Percentiles rank a stretch among this genome's conserved stretches.
These are phyloP conservation scores for Gymnocephalus cernua DNA, from an alignment of 2,113 vertebrate genomes.

Conservation along the genomic window DNA sequence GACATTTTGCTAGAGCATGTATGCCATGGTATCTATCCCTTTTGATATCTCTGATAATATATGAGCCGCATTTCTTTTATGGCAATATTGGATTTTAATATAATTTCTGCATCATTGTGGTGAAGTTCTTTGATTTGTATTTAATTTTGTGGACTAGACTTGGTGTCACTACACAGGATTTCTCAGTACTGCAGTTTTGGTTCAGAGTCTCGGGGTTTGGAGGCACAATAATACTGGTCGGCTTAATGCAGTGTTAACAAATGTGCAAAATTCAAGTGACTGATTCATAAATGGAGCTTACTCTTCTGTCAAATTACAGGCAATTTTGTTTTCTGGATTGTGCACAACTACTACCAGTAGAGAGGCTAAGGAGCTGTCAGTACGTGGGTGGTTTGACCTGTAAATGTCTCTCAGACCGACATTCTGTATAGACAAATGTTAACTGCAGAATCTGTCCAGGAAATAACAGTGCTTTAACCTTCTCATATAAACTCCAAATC, in stretches of 20 bases:
- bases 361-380: neutral
- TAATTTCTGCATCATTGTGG: neutral
- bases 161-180: neutral
- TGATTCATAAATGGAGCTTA: neutral
- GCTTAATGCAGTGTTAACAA: neutral
- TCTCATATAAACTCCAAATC: neutral
- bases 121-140: neutral
- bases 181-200: neutral
- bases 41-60: neutral
- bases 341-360: neutral
- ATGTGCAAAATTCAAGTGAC: neutral
- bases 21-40: neutral
- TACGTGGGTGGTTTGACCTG: neutral
- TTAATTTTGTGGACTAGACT: neutral
- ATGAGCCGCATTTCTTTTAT: neutral
- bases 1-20: neutral
- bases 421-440: neutral
- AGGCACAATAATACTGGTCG: neutral
- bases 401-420: neutral
- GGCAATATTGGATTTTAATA: neutral
- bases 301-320: neutral
- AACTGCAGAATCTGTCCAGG: constrained; percentile 30
- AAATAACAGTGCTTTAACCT: neutral
- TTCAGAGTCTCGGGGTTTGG: neutral
- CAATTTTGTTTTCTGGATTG: neutral